phyloP scores from a whole-genome alignment of 1,140 invertebrate species.

The Whitmania pigra region DNA sequence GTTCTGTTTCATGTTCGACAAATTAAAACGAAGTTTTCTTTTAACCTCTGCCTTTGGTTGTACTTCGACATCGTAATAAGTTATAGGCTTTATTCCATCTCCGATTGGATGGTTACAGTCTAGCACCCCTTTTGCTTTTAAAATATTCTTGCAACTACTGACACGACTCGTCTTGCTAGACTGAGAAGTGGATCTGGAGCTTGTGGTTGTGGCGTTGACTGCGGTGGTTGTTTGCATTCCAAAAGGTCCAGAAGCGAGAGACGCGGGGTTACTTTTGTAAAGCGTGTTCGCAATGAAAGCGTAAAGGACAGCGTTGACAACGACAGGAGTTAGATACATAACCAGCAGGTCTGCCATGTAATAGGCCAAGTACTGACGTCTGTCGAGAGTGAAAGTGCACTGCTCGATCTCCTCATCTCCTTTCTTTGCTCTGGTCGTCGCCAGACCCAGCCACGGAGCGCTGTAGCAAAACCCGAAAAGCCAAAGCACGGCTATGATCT shows the following conservation, averaged over 20 bases:
- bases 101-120: no score
- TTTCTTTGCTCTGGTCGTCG: slow-evolving; percentile 31
- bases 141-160: no score
- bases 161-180: no score
- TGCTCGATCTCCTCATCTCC: slow-evolving; percentile 32
- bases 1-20: no score
- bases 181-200: no score
- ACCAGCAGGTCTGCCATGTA: slow-evolving; percentile 47
- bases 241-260: not conserved
- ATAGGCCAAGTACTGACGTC: slow-evolving; percentile 44
- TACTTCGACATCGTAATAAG: no score
- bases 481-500: slow-evolving; percentile 46
- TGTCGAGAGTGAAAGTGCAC: slow-evolving; percentile 44
- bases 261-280: slow-evolving; percentile 22
- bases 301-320: slow-evolving; percentile 41
- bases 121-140: no score
- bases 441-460: slow-evolving; percentile 47
- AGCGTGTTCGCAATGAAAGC: slow-evolving; percentile 45
- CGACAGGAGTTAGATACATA: slow-evolving; percentile 47
- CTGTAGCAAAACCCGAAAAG: slow-evolving; percentile 46
- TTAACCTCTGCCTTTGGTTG: no score
- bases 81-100: no score
- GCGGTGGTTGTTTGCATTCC: not conserved
- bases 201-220: not conserved
- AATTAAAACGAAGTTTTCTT: no score